Conservation (phyloP, 1,140 invertebrate genomes). For the Trachelipus rathkii region DNA sequence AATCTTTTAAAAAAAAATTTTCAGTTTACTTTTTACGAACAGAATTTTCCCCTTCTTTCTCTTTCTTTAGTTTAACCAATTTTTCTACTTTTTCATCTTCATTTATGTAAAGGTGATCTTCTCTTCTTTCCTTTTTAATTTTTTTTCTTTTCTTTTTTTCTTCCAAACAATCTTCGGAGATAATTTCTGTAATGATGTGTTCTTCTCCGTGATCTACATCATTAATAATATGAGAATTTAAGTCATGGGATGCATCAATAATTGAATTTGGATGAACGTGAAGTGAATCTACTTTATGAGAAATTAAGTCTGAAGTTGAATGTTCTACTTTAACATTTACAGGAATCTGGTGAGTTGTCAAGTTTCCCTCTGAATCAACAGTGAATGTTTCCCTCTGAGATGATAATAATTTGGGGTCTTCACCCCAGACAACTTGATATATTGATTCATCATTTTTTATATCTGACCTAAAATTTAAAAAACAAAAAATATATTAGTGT, state of each 20-base stretch:
- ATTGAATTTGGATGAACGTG: background rate
- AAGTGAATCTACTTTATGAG: background rate
- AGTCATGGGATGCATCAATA: background rate
- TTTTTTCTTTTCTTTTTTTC: background rate
- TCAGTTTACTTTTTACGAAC: background rate
- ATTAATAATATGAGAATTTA: background rate
- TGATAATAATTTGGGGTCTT: background rate
- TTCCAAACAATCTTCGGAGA: background rate
- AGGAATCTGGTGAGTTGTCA: background rate
- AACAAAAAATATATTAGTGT: too few species aligned
- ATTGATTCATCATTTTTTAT: background rate
- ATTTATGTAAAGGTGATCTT: background rate
- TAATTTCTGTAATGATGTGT: slow-evolving; percentile 5
- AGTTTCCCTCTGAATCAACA: background rate
- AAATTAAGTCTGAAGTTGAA: background rate
- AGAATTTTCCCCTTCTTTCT: background rate
- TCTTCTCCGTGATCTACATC: background rate
- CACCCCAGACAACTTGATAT: background rate
- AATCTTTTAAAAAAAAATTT: background rate
- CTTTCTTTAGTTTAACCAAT: background rate
- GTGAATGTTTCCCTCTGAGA: background rate
- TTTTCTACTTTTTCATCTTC: background rate
- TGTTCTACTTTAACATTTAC: background rate
- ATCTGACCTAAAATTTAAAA: too few species aligned
- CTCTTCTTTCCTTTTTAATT: background rate